Base-by-base conservation (phyloP, 1,140 invertebrate species). In the Leucophenga varia region DNA sequence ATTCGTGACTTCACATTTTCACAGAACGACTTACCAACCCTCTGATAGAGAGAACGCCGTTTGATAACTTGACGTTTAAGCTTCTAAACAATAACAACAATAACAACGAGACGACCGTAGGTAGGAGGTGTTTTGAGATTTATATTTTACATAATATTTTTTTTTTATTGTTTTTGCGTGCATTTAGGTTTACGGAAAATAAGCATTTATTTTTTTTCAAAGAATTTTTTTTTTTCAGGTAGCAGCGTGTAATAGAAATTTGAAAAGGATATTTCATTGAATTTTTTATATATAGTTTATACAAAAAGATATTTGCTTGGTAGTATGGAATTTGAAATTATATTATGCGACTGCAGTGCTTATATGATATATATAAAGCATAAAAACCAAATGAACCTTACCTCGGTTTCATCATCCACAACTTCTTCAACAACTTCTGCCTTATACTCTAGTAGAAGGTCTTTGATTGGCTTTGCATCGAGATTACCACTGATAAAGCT, bases 381-480 rank as follows among this genome's bases (percentile, higher is more conserved):
- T 12, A 8, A 4, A 13, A 34, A 34, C 8, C 6, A 28, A 45
- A 35, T 48, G 49, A 54, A 51, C 72, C 79, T 78, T 74, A 91
- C 90, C 85, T 92, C 90, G 34, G 84, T 81, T 74, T 93, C 90
- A 70, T 93, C 90, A 7, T 91, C 82, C 31, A 92, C 81, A 64
- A 93, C 90, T 72, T 95, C 93, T 75, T 97, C 94, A n/a, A 97
- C 91, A 18, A 98, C 93, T 74, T 98, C 95, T 19, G 95, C 95
- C 67, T 95, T 91, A 76, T 95, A 95, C 78, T 98, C 95, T 34
- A 91, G 81, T 36, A 98, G 82, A 25, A 98, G 79, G 72, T 97
- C 93, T 36, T 90, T 78, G 20, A 98, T 82, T 2, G 93, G 86
- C 72, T 95, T 95, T 1, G 86, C 83, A 77, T 95, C 90, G 47